Percentiles rank a stretch among this genome's conserved stretches.
These are phyloP conservation scores for Phainopepla nitens DNA, from an alignment of 2,113 vertebrate species.

Conservation along the genomic window DNA sequence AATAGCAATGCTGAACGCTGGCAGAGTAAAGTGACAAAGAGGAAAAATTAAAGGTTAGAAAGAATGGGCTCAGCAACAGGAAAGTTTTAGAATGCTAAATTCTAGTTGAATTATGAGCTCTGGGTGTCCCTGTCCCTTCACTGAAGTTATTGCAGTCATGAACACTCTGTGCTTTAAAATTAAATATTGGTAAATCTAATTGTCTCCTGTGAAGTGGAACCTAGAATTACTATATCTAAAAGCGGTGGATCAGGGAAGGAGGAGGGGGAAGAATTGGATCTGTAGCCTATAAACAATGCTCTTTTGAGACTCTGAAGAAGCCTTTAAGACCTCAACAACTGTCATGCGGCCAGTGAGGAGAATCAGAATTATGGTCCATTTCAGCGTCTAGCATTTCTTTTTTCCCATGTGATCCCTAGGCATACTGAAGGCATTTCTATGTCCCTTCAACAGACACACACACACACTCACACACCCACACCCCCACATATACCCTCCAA, in stretches of 20 bases:
- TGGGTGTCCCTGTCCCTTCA: background rate
- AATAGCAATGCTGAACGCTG: background rate
- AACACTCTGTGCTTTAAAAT: conserved; percentile 52
- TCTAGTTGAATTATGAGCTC: conserved; percentile 44
- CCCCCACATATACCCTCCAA: background rate
- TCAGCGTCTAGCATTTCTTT: background rate
- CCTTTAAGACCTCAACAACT: conserved; percentile 34
- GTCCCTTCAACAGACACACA: background rate
- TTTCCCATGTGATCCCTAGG: background rate
- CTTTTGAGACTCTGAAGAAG: conserved; percentile 46
- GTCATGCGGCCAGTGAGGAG: background rate
- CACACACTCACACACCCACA: background rate
- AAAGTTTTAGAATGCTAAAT: conserved; percentile 47
- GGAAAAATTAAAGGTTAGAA: background rate
- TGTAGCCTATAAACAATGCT: conserved; percentile 7
- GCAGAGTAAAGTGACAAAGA: conserved; percentile 21
- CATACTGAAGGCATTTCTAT: background rate
- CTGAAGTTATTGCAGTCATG: conserved; percentile 46
- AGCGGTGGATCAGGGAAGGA: background rate
- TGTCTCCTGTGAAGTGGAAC: conserved; percentile 58
- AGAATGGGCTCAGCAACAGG: background rate
- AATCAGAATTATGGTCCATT: conserved; percentile 36
- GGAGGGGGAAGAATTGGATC: background rate
- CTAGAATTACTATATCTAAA: conserved; percentile 29
- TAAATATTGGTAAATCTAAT: conserved; percentile 71